A percentile compares a stretch with the other conserved stretches of the same genome.
phyloP scores from a whole-genome alignment of 1,140 invertebrate species.

The Propsilocerus akamusi region DNA sequence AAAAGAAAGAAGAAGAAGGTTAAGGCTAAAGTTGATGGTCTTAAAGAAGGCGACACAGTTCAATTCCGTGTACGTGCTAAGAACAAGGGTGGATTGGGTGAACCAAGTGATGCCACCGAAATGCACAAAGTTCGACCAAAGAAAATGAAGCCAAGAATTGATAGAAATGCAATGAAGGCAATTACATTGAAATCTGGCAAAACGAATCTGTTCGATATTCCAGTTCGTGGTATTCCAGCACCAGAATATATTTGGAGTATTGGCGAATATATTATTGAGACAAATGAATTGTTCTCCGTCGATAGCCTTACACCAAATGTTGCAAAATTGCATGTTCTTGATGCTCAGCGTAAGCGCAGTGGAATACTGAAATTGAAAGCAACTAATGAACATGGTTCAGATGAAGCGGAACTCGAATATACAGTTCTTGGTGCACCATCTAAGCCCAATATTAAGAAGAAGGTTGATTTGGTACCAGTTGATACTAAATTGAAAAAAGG shows the following conservation, averaged over 20 bases:
- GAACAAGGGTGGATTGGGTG: slow-evolving; percentile 92
- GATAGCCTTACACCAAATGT: slow-evolving; percentile 61
- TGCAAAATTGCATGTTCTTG: slow-evolving; percentile 63
- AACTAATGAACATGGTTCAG: slow-evolving; percentile 78
- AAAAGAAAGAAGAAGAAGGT: slow-evolving; percentile 53
- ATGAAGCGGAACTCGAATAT: slow-evolving; percentile 85
- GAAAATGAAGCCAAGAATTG: slow-evolving; percentile 76
- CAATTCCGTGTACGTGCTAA: slow-evolving; percentile 97
- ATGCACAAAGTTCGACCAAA: slow-evolving; percentile 33
- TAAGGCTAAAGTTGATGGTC: slow-evolving; percentile 68
- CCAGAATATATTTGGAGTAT: slow-evolving; percentile 83
- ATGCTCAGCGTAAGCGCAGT: slow-evolving; percentile 64
- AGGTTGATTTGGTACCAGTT: slow-evolving; percentile 61
- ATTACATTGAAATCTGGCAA: slow-evolving; percentile 81
- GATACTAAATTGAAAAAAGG: slow-evolving; percentile 35
- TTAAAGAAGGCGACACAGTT: slow-evolving; percentile 90
- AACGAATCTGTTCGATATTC: slow-evolving; percentile 78
- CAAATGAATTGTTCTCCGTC: neutral
- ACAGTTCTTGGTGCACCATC: slow-evolving; percentile 70
- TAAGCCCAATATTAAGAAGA: slow-evolving; percentile 77
- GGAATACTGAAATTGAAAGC: slow-evolving; percentile 83
- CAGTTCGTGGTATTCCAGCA: slow-evolving; percentile 88
- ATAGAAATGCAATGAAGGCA: slow-evolving; percentile 75
- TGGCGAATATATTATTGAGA: slow-evolving; percentile 18
- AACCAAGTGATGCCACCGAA: slow-evolving; percentile 74